Percentiles rank a stretch among this genome's conserved stretches.
Evolutionary conservation across 2,888 invertebrate genomes (phyloP).

Genomic region (Cyrtodaria siliqua): DNA sequence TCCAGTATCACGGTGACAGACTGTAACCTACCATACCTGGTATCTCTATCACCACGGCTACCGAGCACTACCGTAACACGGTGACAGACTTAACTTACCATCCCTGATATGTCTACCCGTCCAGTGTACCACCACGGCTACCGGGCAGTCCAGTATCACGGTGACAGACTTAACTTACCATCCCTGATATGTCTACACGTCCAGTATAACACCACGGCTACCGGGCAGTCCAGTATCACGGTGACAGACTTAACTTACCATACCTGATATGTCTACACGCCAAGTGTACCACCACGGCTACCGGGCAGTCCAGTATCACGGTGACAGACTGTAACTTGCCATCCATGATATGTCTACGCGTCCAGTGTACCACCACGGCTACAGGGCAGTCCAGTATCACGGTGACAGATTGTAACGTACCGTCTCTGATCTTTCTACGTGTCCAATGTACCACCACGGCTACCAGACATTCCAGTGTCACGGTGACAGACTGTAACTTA

Average conservation of each 20-base stretch:
- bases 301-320: conserved; percentile 28
- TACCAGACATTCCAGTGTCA: conserved; percentile 28
- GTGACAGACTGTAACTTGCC: conserved; percentile 34
- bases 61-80: too few species aligned
- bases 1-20: conserved; percentile 24
- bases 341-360: conserved; percentile 33
- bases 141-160: conserved; percentile 28
- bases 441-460: conserved; percentile 26
- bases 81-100: too few species aligned
- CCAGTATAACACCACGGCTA: too few species aligned
- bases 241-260: too few species aligned
- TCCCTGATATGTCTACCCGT: conserved; percentile 33
- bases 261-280: conserved; percentile 32
- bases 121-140: conserved; percentile 28
- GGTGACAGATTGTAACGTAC: conserved; percentile 33
- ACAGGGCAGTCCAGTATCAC: conserved; percentile 31
- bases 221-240: too few species aligned
- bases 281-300: conserved; percentile 28
- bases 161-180: conserved; percentile 28
- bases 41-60: too few species aligned
- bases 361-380: conserved; percentile 25
- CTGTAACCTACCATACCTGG: too few species aligned
- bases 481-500: conserved; percentile 29
- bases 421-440: conserved; percentile 37
- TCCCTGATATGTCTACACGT: too few species aligned